Evolutionary conservation across 1,140 invertebrate genomes (phyloP).

Genomic region (Schlechtendalia chinensis): DNA sequence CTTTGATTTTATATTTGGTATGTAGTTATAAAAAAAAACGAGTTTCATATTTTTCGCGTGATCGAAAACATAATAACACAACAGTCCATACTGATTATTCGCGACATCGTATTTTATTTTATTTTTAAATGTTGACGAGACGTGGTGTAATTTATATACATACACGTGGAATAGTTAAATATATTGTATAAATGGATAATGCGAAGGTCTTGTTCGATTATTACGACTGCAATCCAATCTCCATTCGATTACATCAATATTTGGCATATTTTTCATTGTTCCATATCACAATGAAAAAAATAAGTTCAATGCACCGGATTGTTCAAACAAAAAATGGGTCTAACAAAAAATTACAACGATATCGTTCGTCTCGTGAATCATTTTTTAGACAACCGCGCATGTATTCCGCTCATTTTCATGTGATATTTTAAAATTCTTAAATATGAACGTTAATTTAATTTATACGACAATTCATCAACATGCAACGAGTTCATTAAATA

Average conservation of each 20-base stretch:
- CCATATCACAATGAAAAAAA: conserved; percentile 20
- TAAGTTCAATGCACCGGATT: conserved; percentile 30
- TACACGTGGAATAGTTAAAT: not conserved
- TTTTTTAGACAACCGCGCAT: not conserved
- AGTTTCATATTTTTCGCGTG: too few relatives aligned
- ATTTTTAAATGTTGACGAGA: too few relatives aligned
- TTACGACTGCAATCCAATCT: conserved; percentile 12
- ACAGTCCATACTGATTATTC: too few relatives aligned
- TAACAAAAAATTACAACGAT: not conserved
- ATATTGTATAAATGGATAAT: conserved; percentile 3
- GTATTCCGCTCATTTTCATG: not conserved
- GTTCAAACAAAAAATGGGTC: conserved; percentile 7
- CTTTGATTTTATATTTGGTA: too few relatives aligned
- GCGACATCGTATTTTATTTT: too few relatives aligned
- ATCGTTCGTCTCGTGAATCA: conserved; percentile 6
- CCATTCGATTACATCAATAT: conserved; percentile 20
- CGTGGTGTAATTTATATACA: too few relatives aligned
- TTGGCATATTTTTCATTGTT: conserved; percentile 33
- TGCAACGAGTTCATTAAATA: conserved; percentile 25
- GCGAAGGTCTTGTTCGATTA: not conserved
- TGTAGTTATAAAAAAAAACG: too few relatives aligned
- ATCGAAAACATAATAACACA: too few relatives aligned
- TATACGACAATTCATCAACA: not conserved
- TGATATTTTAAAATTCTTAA: not conserved
- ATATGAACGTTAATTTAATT: not conserved